phyloP scores from a whole-genome alignment of 1,140 invertebrate genomes.

The Drosophila murphyi region DNA sequence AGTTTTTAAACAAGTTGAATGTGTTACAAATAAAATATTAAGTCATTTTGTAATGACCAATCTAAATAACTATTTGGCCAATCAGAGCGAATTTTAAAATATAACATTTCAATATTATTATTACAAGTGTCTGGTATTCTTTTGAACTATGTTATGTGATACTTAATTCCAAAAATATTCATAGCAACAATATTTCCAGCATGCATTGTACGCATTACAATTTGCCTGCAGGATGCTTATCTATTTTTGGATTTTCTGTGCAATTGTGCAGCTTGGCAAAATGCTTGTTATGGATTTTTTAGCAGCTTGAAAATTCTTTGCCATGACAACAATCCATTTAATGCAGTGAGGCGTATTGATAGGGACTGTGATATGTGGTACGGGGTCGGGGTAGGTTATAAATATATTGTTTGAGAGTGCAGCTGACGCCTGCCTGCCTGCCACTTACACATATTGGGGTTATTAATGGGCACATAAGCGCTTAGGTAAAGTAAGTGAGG shows the following conservation, averaged over 20 bases:
- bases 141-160: slow-evolving; percentile 8
- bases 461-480: slow-evolving; percentile 64
- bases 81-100: background rate
- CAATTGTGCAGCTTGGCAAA: slow-evolving; percentile 38
- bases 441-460: slow-evolving; percentile 74
- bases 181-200: slow-evolving; percentile 3
- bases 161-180: slow-evolving; percentile 21
- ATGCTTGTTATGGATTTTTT: slow-evolving; percentile 61
- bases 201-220: background rate
- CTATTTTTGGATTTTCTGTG: slow-evolving; percentile 29
- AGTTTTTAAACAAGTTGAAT: too few relatives aligned
- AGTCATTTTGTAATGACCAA: too few relatives aligned
- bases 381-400: background rate
- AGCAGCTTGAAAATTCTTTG: slow-evolving; percentile 69
- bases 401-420: slow-evolving; percentile 26
- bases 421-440: slow-evolving; percentile 47
- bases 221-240: slow-evolving; percentile 26
- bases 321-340: slow-evolving; percentile 63
- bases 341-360: slow-evolving; percentile 28
- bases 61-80: too few relatives aligned
- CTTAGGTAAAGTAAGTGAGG: slow-evolving; percentile 7
- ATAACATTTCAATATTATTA: background rate
- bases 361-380: background rate
- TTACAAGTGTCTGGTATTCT: background rate
- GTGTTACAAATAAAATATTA: too few relatives aligned